phyloP scores from a whole-genome alignment of 2,888 invertebrate species.

The Lordiphosa andalusiaca region DNA sequence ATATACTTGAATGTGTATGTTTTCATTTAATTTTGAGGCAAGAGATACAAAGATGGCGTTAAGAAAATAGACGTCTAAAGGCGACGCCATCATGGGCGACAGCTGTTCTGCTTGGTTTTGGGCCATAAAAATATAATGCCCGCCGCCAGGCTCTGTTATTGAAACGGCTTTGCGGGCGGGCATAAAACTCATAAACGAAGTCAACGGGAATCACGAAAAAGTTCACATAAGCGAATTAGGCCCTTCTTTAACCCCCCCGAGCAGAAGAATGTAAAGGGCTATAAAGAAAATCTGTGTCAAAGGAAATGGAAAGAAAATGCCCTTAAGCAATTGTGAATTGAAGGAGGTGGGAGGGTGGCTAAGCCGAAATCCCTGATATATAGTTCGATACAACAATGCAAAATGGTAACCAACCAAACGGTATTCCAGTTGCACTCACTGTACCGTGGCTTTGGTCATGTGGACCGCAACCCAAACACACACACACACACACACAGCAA shows the following conservation, averaged over 20 bases:
- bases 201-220: conserved; percentile 7
- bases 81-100: conserved; percentile 51
- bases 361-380: conserved; percentile 4
- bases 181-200: conserved; percentile 34
- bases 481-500: conserved; percentile 20
- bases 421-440: conserved; percentile 35
- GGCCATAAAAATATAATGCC: conserved; percentile 62
- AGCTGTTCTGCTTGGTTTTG: conserved; percentile 53
- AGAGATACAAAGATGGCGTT: conserved; percentile 47
- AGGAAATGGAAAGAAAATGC: conserved; percentile 31
- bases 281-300: conserved; percentile 57
- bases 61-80: conserved; percentile 34
- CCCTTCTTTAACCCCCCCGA: background rate
- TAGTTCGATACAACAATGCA: conserved; percentile 5
- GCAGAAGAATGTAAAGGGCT: conserved; percentile 20
- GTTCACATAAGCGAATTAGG: conserved; percentile 17
- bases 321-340: conserved; percentile 17
- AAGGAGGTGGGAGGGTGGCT: background rate
- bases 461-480: conserved; percentile 29
- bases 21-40: conserved; percentile 69
- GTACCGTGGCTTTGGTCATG: conserved; percentile 35
- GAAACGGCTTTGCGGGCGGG: conserved; percentile 32
- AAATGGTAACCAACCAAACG: conserved; percentile 32
- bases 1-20: conserved; percentile 37
- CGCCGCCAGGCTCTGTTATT: conserved; percentile 54